Evolutionary conservation across 1,140 invertebrate genomes (phyloP).

Genomic region (Rhyzopertha dominica): DNA sequence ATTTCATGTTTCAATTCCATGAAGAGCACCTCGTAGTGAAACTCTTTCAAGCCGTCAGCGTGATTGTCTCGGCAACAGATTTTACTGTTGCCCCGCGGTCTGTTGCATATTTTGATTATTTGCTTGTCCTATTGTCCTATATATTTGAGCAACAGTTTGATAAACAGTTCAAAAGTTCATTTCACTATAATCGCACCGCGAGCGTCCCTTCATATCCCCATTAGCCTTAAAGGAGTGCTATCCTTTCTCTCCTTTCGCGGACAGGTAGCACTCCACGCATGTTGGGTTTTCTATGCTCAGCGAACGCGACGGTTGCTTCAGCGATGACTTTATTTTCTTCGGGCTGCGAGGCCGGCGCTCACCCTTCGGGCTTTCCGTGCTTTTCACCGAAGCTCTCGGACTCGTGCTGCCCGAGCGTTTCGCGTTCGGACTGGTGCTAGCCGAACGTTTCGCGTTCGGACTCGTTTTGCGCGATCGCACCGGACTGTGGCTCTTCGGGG

Average conservation of each 20-base stretch:
- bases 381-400: conserved; percentile 24
- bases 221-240: conserved; percentile 41
- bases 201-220: no score
- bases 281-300: conserved; percentile 55
- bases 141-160: no score
- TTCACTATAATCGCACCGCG: no score
- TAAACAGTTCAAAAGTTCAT: no score
- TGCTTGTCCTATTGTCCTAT: no score
- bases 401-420: conserved; percentile 26
- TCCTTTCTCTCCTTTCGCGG: conserved; percentile 53
- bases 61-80: no score
- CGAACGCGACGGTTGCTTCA: conserved; percentile 45
- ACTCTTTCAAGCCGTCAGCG: no score
- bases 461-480: conserved; percentile 25
- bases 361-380: conserved; percentile 19
- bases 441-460: conserved; percentile 22
- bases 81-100: no score
- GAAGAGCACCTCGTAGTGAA: no score
- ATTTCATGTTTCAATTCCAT: no score
- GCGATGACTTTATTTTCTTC: conserved; percentile 37
- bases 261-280: conserved; percentile 60
- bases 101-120: no score
- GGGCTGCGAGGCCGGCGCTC: conserved; percentile 25
- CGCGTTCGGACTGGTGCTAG: conserved; percentile 29
- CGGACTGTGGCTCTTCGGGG: conserved; percentile 32